Percentiles rank a stretch among this genome's conserved stretches.
Conservation (phyloP, 2,888 invertebrate species). For the Anticlea derivata region DNA sequence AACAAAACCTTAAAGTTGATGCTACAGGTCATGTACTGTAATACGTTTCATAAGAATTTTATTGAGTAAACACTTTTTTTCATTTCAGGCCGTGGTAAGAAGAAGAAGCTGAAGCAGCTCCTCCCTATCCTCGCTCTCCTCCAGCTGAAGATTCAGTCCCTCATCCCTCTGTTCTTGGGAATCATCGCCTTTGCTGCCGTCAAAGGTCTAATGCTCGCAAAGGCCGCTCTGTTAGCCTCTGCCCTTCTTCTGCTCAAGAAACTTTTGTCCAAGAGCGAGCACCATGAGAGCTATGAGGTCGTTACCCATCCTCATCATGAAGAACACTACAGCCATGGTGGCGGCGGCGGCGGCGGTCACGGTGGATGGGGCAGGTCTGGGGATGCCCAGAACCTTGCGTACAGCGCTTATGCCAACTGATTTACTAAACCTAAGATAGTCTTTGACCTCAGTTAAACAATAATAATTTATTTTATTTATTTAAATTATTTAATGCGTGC, state of each 20-base stretch:
- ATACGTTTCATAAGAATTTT: too few relatives aligned
- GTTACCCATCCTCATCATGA: conserved; percentile 87
- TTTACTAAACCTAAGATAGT: conserved; percentile 22
- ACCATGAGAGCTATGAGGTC: conserved; percentile 90
- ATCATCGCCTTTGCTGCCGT: conserved; percentile 90
- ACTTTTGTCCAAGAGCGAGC: conserved; percentile 86
- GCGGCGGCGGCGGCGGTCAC: conserved; percentile 78
- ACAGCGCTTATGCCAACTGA: conserved; percentile 85
- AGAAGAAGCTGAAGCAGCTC: conserved; percentile 90
- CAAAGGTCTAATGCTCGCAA: conserved; percentile 93
- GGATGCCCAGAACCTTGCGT: conserved; percentile 88
- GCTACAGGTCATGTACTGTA: too few relatives aligned
- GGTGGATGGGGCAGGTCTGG: conserved; percentile 87
- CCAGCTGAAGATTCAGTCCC: conserved; percentile 90
- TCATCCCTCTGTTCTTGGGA: conserved; percentile 90
- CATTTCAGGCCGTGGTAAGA: conserved; percentile 89
- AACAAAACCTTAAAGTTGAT: too few relatives aligned
- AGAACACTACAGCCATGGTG: conserved; percentile 80
- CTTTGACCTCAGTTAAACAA: conserved; percentile 70
- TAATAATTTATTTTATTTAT: conserved; percentile 78
- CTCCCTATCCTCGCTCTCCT: conserved; percentile 89
- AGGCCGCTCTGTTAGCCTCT: conserved; percentile 91
- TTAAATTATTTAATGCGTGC: conserved; percentile 65
- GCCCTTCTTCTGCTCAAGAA: conserved; percentile 87
- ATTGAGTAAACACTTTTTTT: not conserved